phyloP scores from a whole-genome alignment of 2,888 invertebrate species.

The Cynaeus angustus region DNA sequence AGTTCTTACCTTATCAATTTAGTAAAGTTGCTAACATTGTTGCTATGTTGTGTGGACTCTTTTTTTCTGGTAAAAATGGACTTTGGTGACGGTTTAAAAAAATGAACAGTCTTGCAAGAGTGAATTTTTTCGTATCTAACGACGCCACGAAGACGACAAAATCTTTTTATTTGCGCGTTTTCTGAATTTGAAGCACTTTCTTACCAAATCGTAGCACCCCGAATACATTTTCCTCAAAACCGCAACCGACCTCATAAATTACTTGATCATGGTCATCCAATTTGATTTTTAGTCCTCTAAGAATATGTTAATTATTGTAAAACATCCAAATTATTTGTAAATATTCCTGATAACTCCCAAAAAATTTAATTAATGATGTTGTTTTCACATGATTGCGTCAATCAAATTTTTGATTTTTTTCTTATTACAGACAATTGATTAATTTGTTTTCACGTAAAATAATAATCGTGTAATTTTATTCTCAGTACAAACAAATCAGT shows the following conservation, averaged over 20 bases:
- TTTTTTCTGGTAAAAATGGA: no score
- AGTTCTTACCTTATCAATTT: no score
- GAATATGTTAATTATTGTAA: not conserved
- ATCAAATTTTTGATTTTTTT: slow-evolving; percentile 6
- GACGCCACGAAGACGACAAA: no score
- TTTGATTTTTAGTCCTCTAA: no score
- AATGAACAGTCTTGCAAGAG: no score
- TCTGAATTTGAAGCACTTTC: no score
- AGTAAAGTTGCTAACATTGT: no score
- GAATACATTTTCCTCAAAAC: not conserved
- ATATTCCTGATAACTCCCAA: slow-evolving; percentile 6
- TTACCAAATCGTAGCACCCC: no score
- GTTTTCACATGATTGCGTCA: slow-evolving; percentile 9
- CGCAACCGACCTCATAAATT: not conserved
- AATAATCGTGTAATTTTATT: not conserved
- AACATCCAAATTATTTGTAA: slow-evolving; percentile 3
- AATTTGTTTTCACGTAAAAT: slow-evolving; percentile 1
- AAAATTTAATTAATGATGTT: slow-evolving; percentile 11
- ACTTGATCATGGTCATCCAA: slow-evolving; percentile 5
- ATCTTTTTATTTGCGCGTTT: no score
- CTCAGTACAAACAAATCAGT: slow-evolving; percentile 18
- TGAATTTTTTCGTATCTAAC: no score
- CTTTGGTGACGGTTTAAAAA: no score
- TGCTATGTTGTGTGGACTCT: no score
- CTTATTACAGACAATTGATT: not conserved